phyloP scores from a whole-genome alignment of 2,888 invertebrate genomes.

The Philhelius pedissequus region DNA sequence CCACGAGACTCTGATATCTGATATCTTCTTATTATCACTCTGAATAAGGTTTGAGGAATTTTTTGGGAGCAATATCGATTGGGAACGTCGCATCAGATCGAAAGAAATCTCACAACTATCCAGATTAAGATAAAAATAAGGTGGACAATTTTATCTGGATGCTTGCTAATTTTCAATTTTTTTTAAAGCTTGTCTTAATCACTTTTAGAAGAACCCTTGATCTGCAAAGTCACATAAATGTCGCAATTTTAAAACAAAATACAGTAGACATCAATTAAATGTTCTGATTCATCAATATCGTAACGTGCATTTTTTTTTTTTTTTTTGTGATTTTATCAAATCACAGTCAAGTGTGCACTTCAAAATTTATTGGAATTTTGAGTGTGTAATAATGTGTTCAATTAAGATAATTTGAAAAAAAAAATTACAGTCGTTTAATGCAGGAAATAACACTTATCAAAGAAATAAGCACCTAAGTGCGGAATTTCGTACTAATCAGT shows the following conservation, averaged over 20 bases:
- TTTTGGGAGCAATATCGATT: too few species aligned
- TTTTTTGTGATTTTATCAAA: background rate
- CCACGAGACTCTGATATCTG: too few species aligned
- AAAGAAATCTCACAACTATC: too few species aligned
- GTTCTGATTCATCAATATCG: background rate
- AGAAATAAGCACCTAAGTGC: background rate
- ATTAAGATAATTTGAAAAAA: background rate
- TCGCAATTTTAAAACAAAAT: background rate
- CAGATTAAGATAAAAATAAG: too few species aligned
- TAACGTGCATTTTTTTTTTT: background rate
- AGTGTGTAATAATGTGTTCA: background rate
- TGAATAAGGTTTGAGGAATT: too few species aligned
- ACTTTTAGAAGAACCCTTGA: too few species aligned
- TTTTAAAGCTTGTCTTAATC: too few species aligned
- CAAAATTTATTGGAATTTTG: background rate
- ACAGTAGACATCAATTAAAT: background rate
- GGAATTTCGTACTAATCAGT: background rate
- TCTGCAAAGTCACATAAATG: background rate
- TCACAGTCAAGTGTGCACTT: background rate
- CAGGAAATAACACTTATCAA: background rate
- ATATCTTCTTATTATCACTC: too few species aligned
- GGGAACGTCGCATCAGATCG: too few species aligned
- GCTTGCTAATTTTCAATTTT: too few species aligned
- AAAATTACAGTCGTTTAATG: too few species aligned
- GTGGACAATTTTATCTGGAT: too few species aligned